Base-by-base conservation (phyloP, 2,888 invertebrate species). In the Phyto melanocephala region DNA sequence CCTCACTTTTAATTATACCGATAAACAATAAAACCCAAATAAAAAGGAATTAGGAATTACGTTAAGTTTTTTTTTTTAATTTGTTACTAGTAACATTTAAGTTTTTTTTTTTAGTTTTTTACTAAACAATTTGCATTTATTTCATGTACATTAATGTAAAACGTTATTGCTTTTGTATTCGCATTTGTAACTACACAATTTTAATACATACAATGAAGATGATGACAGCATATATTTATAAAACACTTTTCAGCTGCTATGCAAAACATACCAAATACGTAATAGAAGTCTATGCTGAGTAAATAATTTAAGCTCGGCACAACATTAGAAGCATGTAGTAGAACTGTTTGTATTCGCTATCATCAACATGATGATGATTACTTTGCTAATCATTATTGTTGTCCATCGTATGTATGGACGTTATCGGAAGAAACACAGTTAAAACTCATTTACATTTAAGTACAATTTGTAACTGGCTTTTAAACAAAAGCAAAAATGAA, bases 381-480 rank as follows among this genome's bases (percentile, higher is more conserved):
- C n/a, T n/a, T n/a, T 74, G 17, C 20, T 20, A 20, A 28, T 67
- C 45, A 42, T 74, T 63, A 42, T 42, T 37, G 1, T 11, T n/a
- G 7, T 22, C 22, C 22, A 22, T 20, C 22, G 17, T 47, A 20
- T 13, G 22, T 47, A 17, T n/a, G 20, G 50, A 45, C 65, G 52
- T 35, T 78, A 82, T 74, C 47, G n/a, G n/a, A n/a, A 75, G 11
- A 62, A 62, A 58, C 50, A 56, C 63, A 58, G 79, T 67, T 67
- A 67, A 82, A 82, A 75, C 79, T 79, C 75, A 82, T 82, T 82
- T 79, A 82, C 79, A 82, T 82, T 79, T 67, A 71, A 79, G 79
- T 76, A 71, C 70, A 79, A 79, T 75, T 76, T 79, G 79, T 75
- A 71, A 62, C 35, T 79, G 75, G 54, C 74, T 78, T 75, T 60